Evolutionary conservation across 2,797 vertebrate species (phyloP).

Genomic region (Molossus alvarezi): DNA sequence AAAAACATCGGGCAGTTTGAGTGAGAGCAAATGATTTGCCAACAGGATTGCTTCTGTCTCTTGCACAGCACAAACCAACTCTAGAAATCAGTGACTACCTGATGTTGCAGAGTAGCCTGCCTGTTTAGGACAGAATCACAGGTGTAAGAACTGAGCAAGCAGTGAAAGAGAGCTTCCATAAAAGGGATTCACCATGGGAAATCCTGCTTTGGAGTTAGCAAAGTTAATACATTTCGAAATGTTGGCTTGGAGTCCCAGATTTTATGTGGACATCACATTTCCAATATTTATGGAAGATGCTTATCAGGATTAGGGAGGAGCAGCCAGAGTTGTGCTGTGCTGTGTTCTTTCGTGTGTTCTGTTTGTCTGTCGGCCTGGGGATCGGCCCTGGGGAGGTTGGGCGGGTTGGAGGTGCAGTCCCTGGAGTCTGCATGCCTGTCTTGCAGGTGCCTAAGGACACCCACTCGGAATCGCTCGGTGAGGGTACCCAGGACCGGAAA

Average conservation of each 20-base stretch:
- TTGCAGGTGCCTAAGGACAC: conserved; percentile 87
- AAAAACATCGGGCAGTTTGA: conserved; percentile 25
- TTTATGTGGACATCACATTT: not conserved
- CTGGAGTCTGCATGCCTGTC: conserved; percentile 52
- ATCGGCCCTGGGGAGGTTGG: not conserved
- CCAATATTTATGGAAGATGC: not conserved
- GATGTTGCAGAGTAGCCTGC: not conserved
- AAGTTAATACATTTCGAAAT: not conserved
- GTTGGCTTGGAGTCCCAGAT: not conserved
- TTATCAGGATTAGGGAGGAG: not conserved
- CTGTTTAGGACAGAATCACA: not conserved
- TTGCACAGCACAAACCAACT: not conserved
- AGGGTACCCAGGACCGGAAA: conserved; percentile 75
- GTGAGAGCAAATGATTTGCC: conserved; percentile 23
- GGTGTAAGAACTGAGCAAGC: not conserved
- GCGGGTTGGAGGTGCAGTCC: not conserved
- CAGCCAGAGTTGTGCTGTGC: rapidly evolving
- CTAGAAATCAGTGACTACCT: not conserved
- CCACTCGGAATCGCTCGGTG: conserved; percentile 80
- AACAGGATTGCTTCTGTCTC: conserved; percentile 57
- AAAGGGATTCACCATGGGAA: not conserved
- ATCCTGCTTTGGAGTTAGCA: not conserved
- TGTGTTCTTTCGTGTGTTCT: not conserved
- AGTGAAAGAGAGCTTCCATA: not conserved
- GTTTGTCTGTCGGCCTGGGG: not conserved